Evolutionary conservation across 2,113 vertebrate genomes (phyloP).

Genomic region (Lethenteron reissneri): DNA sequence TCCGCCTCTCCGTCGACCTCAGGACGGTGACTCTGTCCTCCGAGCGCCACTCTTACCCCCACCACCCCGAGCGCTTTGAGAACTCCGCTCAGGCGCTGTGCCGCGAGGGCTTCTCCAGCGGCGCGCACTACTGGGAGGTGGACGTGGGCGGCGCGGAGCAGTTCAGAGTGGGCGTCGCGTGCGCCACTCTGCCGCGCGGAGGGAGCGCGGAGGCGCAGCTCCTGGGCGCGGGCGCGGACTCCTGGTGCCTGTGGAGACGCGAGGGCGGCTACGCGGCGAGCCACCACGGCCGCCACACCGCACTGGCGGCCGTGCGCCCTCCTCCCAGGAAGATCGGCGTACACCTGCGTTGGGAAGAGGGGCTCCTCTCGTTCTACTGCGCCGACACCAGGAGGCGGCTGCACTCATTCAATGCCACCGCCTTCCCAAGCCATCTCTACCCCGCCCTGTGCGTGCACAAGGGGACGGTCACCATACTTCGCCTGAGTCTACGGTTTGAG

Average conservation of each 20-base stretch:
- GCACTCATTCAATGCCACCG: too few species aligned
- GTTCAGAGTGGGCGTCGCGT: neutral
- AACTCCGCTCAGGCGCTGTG: constrained; percentile 12
- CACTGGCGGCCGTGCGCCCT: too few species aligned
- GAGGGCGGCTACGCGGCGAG: neutral
- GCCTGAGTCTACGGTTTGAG: too few species aligned
- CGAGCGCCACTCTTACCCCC: constrained; percentile 3
- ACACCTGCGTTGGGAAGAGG: too few species aligned
- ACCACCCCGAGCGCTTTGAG: constrained; percentile 9
- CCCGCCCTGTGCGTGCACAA: too few species aligned
- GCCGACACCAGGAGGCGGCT: too few species aligned
- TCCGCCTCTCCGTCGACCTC: constrained; percentile 12
- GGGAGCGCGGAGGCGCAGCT: neutral
- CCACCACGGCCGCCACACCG: neutral
- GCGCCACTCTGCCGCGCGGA: neutral
- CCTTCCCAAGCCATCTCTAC: too few species aligned
- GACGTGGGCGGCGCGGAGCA: constrained; percentile 10
- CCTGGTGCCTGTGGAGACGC: neutral
- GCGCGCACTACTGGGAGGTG: constrained; percentile 15
- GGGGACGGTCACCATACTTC: too few species aligned
- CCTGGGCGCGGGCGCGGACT: neutral
- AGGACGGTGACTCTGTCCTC: constrained; percentile 7
- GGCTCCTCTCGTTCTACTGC: too few species aligned
- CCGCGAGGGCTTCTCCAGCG: constrained; percentile 7
- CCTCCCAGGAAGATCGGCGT: too few species aligned